Conservation (phyloP, 1,140 invertebrate species). For the Apis florea region DNA sequence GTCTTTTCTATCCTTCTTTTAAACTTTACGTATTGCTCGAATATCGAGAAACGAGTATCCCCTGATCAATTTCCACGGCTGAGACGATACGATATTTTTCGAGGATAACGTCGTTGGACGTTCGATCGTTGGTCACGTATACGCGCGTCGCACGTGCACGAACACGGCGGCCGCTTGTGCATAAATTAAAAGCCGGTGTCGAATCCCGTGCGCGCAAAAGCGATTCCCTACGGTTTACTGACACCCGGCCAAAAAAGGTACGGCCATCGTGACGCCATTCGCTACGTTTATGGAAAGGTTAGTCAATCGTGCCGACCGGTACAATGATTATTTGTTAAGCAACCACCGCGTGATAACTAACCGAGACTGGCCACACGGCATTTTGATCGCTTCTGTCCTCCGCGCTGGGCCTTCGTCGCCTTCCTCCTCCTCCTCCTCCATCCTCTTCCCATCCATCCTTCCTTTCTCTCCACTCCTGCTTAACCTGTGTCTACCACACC, state of each 20-base stretch:
- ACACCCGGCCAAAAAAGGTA: conserved; percentile 72
- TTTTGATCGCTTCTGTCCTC: conserved; percentile 38
- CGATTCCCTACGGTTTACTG: conserved; percentile 50
- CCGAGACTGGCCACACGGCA: conserved; percentile 38
- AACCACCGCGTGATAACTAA: conserved; percentile 63
- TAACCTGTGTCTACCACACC: no score
- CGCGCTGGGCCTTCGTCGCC: neutral
- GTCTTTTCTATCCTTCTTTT: no score
- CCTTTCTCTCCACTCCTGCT: neutral
- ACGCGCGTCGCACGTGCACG: conserved; percentile 29
- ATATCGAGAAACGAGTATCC: no score
- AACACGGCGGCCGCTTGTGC: conserved; percentile 33
- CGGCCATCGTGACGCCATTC: conserved; percentile 70
- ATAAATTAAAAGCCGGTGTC: conserved; percentile 53
- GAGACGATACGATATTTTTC: conserved; percentile 1
- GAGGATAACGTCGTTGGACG: conserved; percentile 6
- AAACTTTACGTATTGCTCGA: no score
- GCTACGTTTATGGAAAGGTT: conserved; percentile 71
- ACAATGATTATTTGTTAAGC: conserved; percentile 73
- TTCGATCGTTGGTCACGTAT: conserved; percentile 33
- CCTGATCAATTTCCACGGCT: no score
- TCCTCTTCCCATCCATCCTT: neutral
- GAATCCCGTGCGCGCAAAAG: conserved; percentile 46
- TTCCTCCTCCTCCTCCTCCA: neutral
- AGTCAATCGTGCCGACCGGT: conserved; percentile 62